Conservation (phyloP, 2,797 vertebrate genomes). For the Falco biarmicus region DNA sequence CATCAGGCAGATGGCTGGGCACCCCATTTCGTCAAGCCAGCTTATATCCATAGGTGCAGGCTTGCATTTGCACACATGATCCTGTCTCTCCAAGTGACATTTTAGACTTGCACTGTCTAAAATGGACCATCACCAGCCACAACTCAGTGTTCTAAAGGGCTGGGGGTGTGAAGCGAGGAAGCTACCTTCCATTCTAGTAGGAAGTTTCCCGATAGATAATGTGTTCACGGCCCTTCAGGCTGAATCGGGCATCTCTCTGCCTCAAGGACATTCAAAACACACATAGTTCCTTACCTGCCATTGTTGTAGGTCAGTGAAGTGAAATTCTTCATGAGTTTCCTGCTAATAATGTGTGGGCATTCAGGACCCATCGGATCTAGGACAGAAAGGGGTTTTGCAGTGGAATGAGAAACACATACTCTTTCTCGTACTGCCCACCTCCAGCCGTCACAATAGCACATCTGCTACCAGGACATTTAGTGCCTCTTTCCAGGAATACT, state of each 20-base stretch:
- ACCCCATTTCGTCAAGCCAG: accelerated
- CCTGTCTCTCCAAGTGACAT: background rate
- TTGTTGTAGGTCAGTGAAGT: conserved; percentile 85
- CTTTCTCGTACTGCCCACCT: too few relatives aligned
- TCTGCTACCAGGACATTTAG: background rate
- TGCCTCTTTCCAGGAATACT: background rate
- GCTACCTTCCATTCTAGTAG: background rate
- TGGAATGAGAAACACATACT: background rate
- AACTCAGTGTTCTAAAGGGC: background rate
- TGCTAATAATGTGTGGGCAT: conserved; percentile 86
- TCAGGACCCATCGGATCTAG: conserved; percentile 84
- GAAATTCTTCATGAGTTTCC: conserved; percentile 86
- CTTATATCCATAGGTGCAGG: background rate
- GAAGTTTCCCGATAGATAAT: background rate
- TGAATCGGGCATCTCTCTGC: background rate
- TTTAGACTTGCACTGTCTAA: background rate
- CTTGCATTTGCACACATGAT: background rate
- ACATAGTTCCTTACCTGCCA: conserved; percentile 79
- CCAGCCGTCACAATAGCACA: background rate
- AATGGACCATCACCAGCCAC: background rate
- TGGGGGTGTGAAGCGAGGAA: background rate
- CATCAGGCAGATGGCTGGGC: background rate
- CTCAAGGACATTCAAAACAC: background rate
- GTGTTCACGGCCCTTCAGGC: background rate
- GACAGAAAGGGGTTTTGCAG: background rate